Base-by-base conservation (phyloP, 2,797 vertebrate genomes). In the Anolis apletophallus region DNA sequence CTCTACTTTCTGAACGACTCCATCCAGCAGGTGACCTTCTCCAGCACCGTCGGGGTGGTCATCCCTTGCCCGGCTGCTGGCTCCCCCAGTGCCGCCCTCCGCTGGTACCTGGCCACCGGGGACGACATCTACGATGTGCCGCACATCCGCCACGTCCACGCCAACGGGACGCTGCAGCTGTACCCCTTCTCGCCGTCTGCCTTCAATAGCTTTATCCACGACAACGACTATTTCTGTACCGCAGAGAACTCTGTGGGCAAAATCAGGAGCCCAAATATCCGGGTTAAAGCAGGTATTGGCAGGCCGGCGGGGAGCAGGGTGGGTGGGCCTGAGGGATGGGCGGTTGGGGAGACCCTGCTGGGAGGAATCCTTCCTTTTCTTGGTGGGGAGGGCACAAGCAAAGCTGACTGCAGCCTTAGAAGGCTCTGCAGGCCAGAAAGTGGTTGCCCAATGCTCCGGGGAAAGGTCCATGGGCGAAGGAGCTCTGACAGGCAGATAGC, bases 1-100 rank as follows among this genome's bases (percentile, higher is more conserved):
- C 98, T 99, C 97, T 99, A 99, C 97, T 99, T 99, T 98, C 98
- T 99, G 97, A 99, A 99, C 95, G 98, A 98, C 97, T 99, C 98
- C 94, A 94, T 99, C 96, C 98, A 99, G 97, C 98, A 98, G 97
- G 98, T 99, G 97, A 99, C 98, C 97, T 99, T 99, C 95, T 99
- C 98, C 97, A 99, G 98, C 97, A 99, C 98, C 68, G 98, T 99
- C 97, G 99, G 99, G 97, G 98, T 99, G 97, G 98, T 98, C 97
- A 98, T 99, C 97, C 98, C 99, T 97, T 99, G 99, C 97, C 98
- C 98, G 17, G 98, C 98, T 81, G 97, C 98, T 81, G 98, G 98
- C 96, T 98, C 98, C 95, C 98, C 98, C 97, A 98, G 98, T 82
- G 98, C 98, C 88, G 95, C 97, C 96, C 98, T 99, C 91, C 98